Conservation (phyloP, 2,113 vertebrate genomes). For the Montifringilla adamsi region DNA sequence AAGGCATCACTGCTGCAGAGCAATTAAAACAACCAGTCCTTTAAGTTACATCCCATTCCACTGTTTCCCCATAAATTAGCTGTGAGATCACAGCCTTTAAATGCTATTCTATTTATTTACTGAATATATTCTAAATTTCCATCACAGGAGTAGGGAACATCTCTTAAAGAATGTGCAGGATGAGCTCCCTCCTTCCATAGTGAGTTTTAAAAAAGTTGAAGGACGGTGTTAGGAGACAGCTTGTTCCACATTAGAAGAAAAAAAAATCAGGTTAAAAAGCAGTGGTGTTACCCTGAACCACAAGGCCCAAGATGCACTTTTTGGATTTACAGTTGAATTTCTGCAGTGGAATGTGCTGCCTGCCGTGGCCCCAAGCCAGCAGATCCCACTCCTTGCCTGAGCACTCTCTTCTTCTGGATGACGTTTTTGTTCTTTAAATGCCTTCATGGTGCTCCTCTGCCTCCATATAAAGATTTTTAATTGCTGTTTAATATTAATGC, state of each 20-base stretch:
- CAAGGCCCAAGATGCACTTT: neutral
- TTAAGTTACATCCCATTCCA: neutral
- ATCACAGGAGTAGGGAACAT: neutral
- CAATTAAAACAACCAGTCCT: neutral
- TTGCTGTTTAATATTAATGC: constrained; percentile 1
- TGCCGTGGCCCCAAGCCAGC: neutral
- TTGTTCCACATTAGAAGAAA: neutral
- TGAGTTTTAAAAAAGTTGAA: too few species aligned
- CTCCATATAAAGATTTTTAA: neutral
- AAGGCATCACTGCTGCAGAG: neutral
- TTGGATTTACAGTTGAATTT: neutral
- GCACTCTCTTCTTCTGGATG: neutral
- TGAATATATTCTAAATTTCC: neutral
- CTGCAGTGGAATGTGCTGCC: neutral
- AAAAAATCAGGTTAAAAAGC: neutral
- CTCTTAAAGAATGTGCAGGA: fast-evolving
- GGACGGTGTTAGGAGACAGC: neutral
- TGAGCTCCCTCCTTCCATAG: neutral
- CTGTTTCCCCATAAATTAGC: neutral
- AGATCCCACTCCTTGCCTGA: neutral
- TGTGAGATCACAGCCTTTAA: neutral
- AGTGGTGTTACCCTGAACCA: fast-evolving
- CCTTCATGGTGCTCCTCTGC: neutral
- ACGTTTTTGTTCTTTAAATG: neutral
- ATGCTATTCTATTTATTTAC: neutral